Percentiles rank a stretch among this genome's conserved stretches.
These are phyloP conservation scores for Drosophila limbata DNA, from an alignment of 2,888 invertebrate species.

Conservation along the genomic window DNA sequence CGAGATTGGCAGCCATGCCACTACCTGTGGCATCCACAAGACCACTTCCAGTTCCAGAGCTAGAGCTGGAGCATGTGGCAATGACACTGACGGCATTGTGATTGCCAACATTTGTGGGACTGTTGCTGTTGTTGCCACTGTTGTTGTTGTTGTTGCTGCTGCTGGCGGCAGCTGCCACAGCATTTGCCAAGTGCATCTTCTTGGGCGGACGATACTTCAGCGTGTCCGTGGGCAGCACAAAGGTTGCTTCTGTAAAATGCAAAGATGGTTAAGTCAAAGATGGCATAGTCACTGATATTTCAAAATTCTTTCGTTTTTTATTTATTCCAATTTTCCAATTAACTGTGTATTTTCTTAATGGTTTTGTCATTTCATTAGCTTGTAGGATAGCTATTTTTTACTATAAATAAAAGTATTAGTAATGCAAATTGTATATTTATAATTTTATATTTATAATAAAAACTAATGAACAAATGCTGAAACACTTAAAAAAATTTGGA, in stretches of 20 bases:
- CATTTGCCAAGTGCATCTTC: conserved; percentile 83
- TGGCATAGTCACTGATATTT: too few species aligned
- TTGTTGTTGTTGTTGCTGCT: conserved; percentile 41
- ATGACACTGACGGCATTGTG: conserved; percentile 75
- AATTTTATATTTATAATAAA: too few species aligned
- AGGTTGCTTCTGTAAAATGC: conserved; percentile 68
- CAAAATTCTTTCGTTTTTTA: too few species aligned
- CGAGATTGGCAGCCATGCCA: conserved; percentile 36
- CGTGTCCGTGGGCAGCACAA: conserved; percentile 81
- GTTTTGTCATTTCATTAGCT: too few species aligned
- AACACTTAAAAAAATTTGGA: too few species aligned
- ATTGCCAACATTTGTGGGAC: conserved; percentile 46
- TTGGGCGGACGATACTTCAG: conserved; percentile 83
- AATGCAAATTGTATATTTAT: too few species aligned
- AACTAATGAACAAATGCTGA: too few species aligned
- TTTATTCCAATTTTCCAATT: too few species aligned
- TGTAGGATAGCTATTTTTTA: too few species aligned
- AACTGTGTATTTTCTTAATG: too few species aligned
- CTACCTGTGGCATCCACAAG: conserved; percentile 39
- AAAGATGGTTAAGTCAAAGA: neutral
- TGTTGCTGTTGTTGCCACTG: conserved; percentile 37
- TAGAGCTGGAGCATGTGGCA: conserved; percentile 51
- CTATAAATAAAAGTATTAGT: too few species aligned
- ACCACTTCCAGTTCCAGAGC: conserved; percentile 43
- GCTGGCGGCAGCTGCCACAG: conserved; percentile 81